Conservation (phyloP, 2,113 vertebrate genomes). For the Cyprinodon brontotheroides region DNA sequence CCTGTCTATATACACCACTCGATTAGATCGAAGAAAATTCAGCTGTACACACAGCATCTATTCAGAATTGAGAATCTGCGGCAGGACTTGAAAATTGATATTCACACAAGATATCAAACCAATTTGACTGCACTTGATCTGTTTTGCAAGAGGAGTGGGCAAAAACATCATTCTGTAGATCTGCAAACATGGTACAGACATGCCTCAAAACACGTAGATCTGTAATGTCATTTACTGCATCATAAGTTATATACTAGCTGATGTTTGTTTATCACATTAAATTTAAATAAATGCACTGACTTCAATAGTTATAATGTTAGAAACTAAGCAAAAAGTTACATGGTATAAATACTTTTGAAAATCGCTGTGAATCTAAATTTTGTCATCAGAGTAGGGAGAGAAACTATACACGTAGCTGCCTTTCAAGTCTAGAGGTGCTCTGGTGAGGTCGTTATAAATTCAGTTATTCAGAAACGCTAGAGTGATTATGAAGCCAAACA, state of each 20-base stretch:
- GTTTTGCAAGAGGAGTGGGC: neutral
- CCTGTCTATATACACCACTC: neutral
- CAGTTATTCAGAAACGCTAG: slow-evolving; percentile 38
- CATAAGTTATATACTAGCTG: neutral
- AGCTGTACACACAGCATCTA: neutral
- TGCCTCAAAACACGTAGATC: neutral
- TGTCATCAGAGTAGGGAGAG: neutral
- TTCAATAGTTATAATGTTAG: neutral
- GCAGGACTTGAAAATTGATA: slow-evolving; percentile 1
- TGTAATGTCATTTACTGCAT: neutral
- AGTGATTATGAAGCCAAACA: slow-evolving; percentile 63
- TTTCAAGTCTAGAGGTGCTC: slow-evolving; percentile 14
- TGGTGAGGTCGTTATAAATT: slow-evolving; percentile 48
- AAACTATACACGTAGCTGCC: slow-evolving; percentile 14
- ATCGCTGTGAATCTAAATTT: slow-evolving; percentile 13
- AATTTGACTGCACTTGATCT: neutral
- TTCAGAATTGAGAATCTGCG: neutral
- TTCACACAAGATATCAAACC: neutral
- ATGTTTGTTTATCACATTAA: neutral
- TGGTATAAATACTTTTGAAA: neutral
- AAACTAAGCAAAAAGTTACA: neutral
- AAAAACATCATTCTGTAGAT: neutral
- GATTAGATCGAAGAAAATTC: neutral
- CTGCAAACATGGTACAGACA: no score
- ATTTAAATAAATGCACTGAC: neutral